Evolutionary conservation across 37 sponge, comb jelly and placozoan species (phyloP), one percentile per base, ranked within the genome.

Genomic region (Cliona cf. orientalis): DNA sequence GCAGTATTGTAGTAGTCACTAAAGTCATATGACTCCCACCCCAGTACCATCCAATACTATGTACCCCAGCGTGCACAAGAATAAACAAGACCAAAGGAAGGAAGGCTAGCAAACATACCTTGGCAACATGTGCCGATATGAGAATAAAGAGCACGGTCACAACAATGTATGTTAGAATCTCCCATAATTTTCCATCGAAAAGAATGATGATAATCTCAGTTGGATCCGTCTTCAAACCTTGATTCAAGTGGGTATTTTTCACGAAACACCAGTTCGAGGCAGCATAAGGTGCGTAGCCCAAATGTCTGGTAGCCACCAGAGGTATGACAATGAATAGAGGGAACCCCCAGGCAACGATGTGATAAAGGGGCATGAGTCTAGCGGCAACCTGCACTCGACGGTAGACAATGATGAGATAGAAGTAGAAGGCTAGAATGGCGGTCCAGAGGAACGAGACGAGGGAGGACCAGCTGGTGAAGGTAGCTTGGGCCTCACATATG

Each of bases 371-470:
- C n/a, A 91, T 58, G 34, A 81, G 46, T 62, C 41, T 65, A 4
- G 32, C n/a, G 0, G 65, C 83, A 0, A 71, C 58, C 0, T 44
- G 22, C 0, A 67, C 14, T 32, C 56, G 70, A 3, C 19, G 39
- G 25, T 79, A 56, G 9, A 70, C 87, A 41, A 81, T 39, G 40
- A 59, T 72, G 65, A 78, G 2, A 64, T 74, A 86, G 34, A 91
- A 80, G 61, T 91, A 86, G 55, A 83, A 2, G 32, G 87, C 87
- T 28, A 91, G 84, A 3, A 74, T 41, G 23, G 42, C 2, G 0
- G 87, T 91, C 92, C 92, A 91, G 39, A 66, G 11, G 58, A 86
- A 86, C 17, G 92, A 91, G 28, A 73, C 58, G 31, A 86, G 26
- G 32, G 77, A 80, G 5, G 83, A 74, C 46, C 59, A 72, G 41